Evolutionary conservation across 2,888 invertebrate species (phyloP).

Genomic region (Orthosia gracilis): DNA sequence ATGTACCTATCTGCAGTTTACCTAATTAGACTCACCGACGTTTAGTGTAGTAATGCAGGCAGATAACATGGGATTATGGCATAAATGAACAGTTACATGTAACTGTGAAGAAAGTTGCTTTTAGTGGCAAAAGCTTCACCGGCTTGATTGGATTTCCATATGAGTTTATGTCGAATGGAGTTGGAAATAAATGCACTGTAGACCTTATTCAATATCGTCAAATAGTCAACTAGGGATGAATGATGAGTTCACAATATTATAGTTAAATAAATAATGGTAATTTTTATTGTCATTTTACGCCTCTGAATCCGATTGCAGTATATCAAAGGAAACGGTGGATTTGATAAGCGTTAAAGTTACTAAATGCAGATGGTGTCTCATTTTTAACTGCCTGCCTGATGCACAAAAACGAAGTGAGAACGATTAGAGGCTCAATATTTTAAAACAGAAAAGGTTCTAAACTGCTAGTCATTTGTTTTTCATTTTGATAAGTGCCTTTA

Average conservation of each 20-base stretch:
- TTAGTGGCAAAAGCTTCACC: conserved; percentile 54
- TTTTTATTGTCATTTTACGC: conserved; percentile 22
- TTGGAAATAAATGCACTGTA: conserved; percentile 15
- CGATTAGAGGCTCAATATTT: background rate
- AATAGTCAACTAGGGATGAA: conserved; percentile 23
- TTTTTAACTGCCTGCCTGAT: background rate
- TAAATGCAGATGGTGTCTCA: background rate
- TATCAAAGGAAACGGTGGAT: conserved; percentile 5
- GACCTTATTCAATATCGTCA: conserved; percentile 13
- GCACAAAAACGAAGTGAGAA: background rate
- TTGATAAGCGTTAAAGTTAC: conserved; percentile 9
- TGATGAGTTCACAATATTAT: conserved; percentile 24
- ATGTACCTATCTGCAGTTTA: conserved; percentile 60
- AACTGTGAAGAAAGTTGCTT: conserved; percentile 67
- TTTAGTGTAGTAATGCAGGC: conserved; percentile 58
- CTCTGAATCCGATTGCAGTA: conserved; percentile 8
- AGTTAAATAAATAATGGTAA: conserved; percentile 4
- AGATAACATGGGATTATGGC: conserved; percentile 62
- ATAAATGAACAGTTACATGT: conserved; percentile 66
- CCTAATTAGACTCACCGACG: conserved; percentile 64
- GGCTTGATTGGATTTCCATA: conserved; percentile 61
- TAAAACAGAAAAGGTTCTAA: background rate
- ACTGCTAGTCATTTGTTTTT: conserved; percentile 6
- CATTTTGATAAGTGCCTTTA: background rate
- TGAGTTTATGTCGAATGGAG: conserved; percentile 45